These are phyloP conservation scores for Drosophila virilis DNA, from an alignment of 1,140 invertebrate species.

Conservation along the genomic window DNA sequence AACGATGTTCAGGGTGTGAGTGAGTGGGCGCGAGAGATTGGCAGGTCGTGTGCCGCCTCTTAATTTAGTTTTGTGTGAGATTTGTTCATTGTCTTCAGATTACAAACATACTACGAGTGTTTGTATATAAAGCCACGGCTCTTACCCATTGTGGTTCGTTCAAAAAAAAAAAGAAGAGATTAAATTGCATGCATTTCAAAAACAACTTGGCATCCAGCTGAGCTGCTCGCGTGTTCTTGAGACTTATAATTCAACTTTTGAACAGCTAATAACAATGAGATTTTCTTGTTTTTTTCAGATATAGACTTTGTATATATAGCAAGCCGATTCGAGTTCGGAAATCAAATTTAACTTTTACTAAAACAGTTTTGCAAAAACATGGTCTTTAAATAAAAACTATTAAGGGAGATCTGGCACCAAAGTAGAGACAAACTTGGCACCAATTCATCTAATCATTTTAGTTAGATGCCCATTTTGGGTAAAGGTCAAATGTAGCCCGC, in stretches of 20 bases:
- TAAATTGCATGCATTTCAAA: constrained; percentile 8
- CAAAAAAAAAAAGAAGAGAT: constrained; percentile 13
- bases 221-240: constrained; percentile 1
- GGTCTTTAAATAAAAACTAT: no score
- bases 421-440: no score
- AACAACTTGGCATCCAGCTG: constrained; percentile 11
- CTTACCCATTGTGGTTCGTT: constrained; percentile 15
- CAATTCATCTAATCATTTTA: no score
- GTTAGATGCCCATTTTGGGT: no score
- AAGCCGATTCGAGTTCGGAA: neutral
- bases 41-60: constrained; percentile 81
- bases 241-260: neutral
- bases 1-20: neutral
- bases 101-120: constrained; percentile 54
- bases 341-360: no score
- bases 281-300: neutral
- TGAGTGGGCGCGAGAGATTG: constrained; percentile 61
- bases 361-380: no score
- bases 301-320: neutral
- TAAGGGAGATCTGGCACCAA: no score
- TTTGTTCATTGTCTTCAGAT: constrained; percentile 66
- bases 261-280: constrained; percentile 1
- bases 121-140: constrained; percentile 4
- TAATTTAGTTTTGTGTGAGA: constrained; percentile 77
- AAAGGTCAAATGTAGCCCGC: no score